Evolutionary conservation across 1,140 invertebrate species (phyloP), one percentile per base, ranked within the genome.

Genomic region (Penaeus japonicus): DNA sequence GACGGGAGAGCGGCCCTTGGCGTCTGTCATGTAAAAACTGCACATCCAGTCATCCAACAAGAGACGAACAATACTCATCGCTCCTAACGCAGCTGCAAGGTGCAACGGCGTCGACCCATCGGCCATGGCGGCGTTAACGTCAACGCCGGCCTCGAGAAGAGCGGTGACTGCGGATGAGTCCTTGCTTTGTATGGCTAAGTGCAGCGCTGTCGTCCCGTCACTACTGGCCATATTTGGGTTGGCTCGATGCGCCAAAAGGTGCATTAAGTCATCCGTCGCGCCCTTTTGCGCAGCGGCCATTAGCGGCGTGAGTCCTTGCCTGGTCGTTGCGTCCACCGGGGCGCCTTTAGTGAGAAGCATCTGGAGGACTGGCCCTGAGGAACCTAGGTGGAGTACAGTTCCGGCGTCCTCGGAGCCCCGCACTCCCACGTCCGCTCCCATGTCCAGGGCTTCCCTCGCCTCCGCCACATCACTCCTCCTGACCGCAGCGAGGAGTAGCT

Each of bases 261-360:
- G n/a, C 35, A 5, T 39, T 22, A 73, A 57, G 35, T 35, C 62
- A 59, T 84, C 62, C 59, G 20, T 22, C 4, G 20, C 27, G 4
- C 82, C 82, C 32, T 32, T 84, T 15, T 70, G 18, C 2, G 82
- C 57, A 7, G 82, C 82, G 35, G 53, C 59, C 82, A 84, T 84
- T 4, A 84, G 82, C 22, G 82, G 62, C 7, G 82, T 84, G 39
- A 70, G 47, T 17, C 82, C 82, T 22, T 65, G 22, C 0, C 22
- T 35, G 59, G 62, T 35, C 32, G 10, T 3, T 32, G 24, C 18
- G 59, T 84, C 27, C 30, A 84, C 62, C 17, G 62, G 2, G 32
- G 27, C 59, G 20, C 30, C 22, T 39, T 35, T 18, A 20, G 20
- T 24, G 1, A 84, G 57, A 30, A 84, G 59, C 57, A 39, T 30